phyloP scores from a whole-genome alignment of 2,113 vertebrate species.

The Brachionichthys hirsutus region DNA sequence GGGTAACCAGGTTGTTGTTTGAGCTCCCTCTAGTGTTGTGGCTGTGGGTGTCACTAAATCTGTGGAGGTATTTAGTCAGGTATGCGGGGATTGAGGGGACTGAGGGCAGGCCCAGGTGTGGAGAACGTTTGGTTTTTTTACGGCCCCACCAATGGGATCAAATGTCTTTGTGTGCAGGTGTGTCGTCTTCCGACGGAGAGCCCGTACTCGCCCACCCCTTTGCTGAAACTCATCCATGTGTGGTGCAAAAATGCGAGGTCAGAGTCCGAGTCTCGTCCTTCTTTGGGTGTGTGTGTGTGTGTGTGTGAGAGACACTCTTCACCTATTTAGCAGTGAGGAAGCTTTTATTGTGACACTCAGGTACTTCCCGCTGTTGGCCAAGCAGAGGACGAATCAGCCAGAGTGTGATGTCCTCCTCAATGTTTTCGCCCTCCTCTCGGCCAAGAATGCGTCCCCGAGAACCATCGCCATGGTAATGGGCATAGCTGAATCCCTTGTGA shows the following conservation, averaged over 20 bases:
- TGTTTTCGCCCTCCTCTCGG: slow-evolving; percentile 87
- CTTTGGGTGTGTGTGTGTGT: no score
- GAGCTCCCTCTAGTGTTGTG: no score
- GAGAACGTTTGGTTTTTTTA: not conserved
- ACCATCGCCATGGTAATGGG: slow-evolving; percentile 86
- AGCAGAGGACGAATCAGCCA: slow-evolving; percentile 82
- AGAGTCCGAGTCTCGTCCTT: not conserved
- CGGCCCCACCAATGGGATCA: not conserved
- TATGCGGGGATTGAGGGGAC: no score
- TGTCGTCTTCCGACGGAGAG: slow-evolving; percentile 88
- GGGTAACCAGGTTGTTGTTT: no score
- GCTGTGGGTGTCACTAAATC: no score
- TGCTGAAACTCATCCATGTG: slow-evolving; percentile 89
- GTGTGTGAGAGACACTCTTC: not conserved
- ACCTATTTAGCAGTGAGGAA: no score
- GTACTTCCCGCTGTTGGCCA: slow-evolving; percentile 89
- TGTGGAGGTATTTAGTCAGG: no score
- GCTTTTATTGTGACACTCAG: slow-evolving; percentile 62
- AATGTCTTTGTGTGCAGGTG: slow-evolving; percentile 70
- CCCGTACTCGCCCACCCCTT: slow-evolving; percentile 89
- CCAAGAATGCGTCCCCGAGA: slow-evolving; percentile 82
- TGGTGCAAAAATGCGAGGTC: slow-evolving; percentile 94
- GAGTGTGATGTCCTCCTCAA: slow-evolving; percentile 86
- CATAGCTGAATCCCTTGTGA: slow-evolving; percentile 85
- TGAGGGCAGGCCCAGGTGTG: no score